Conservation (phyloP, 2,797 vertebrate genomes). For the Coregonus suidteri region DNA sequence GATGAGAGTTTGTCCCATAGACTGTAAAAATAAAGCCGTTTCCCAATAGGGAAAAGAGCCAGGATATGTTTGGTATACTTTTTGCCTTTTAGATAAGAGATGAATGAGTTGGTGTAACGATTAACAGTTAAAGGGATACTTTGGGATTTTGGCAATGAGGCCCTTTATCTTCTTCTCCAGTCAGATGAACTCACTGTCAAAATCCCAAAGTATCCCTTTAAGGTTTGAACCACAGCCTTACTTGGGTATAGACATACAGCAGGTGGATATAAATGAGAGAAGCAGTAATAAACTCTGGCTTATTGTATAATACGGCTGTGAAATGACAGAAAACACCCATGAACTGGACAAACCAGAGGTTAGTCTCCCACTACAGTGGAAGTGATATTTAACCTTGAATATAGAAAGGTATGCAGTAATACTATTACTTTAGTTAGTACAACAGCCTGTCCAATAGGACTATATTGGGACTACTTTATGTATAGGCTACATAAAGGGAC, state of each 20-base stretch:
- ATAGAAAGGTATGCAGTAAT: constrained; percentile 13
- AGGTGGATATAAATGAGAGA: not conserved
- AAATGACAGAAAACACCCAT: not conserved
- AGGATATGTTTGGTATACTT: not conserved
- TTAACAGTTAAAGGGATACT: not conserved
- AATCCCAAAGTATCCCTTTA: not conserved
- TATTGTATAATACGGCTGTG: not conserved
- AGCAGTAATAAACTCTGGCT: not conserved
- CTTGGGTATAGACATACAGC: not conserved
- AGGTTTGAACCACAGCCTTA: not conserved
- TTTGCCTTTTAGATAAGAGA: not conserved
- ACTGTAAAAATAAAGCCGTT: too few species aligned
- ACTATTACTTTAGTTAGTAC: not conserved
- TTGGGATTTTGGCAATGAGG: too few species aligned
- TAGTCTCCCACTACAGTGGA: not conserved
- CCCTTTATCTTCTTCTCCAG: too few species aligned
- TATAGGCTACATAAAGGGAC: not conserved
- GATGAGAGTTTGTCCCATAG: not conserved
- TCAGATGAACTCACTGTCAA: too few species aligned
- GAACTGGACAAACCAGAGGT: not conserved
- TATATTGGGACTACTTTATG: not conserved
- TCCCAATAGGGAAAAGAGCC: not conserved
- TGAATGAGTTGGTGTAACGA: not conserved
- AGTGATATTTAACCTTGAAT: not conserved
- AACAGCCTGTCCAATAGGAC: not conserved